Evolutionary conservation across 2,888 invertebrate genomes (phyloP).

Genomic region (Dioctria linearis): DNA sequence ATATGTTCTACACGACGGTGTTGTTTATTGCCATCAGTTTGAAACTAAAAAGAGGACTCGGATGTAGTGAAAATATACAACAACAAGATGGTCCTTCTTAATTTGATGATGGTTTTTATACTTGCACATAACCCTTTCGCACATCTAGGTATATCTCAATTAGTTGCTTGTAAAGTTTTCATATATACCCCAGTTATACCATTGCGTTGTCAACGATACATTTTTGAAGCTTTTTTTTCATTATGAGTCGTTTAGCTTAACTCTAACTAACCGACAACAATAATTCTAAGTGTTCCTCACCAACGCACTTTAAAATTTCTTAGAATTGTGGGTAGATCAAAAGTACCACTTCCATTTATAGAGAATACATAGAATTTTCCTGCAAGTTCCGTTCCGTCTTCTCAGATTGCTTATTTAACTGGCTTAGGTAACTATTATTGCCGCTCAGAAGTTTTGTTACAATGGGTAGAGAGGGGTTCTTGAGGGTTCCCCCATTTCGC

Average conservation of each 20-base stretch:
- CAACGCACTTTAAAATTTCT: conserved; percentile 3
- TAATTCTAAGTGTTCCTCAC: not conserved
- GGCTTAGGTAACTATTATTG: not conserved
- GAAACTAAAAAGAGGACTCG: not conserved
- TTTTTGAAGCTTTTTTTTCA: not conserved
- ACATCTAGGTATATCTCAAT: too few species aligned
- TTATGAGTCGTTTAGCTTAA: not conserved
- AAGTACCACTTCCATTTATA: not conserved
- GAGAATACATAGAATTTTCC: not conserved
- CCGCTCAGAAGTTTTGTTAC: not conserved
- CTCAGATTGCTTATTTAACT: not conserved
- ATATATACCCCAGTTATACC: too few species aligned
- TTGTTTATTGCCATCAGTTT: not conserved
- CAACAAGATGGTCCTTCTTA: not conserved
- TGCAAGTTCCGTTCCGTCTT: not conserved
- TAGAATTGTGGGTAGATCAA: not conserved
- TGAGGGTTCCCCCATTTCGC: not conserved
- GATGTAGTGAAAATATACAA: not conserved
- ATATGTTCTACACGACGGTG: too few species aligned
- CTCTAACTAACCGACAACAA: not conserved
- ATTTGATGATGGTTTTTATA: too few species aligned
- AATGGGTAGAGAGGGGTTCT: not conserved
- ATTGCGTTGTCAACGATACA: too few species aligned
- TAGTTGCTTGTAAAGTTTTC: too few species aligned
- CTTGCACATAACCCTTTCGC: not conserved